Evolutionary conservation across 2,113 vertebrate species (phyloP), one percentile per base, ranked within the genome.

Genomic region (Corydoras sp.): DNA sequence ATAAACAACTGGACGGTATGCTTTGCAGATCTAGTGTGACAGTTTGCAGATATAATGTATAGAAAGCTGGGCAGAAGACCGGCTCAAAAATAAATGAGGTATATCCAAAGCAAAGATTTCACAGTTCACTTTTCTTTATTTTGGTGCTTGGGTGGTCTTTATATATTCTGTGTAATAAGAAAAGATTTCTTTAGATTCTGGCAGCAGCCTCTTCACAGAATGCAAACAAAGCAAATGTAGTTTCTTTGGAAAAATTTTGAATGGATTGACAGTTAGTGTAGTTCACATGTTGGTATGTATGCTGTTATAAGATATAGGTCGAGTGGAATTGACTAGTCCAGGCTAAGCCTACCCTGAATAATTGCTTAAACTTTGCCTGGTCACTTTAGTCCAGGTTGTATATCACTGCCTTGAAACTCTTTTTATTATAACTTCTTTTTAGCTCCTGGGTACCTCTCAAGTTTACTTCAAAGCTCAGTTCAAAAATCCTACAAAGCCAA

Each of bases 381-480:
- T 83, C 82, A 72, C 79, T 79, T 84, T 80, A 77, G 69, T 60
- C 43, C 75, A 84, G 86, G 86, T 82, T 83, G 79, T 88, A 86
- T 84, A 88, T 88, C 83, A 87, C 69, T 31, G 29, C 30, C 79
- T 84, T 81, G 48, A 79, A 81, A 77, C 77, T 84, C 83, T 86
- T 82, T 86, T 88, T 88, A 86, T 90, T 88, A 85, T 62, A 71
- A 81, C 79, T 76, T 83, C 60, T 82, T 79, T 79, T 53, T 81
- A 79, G 78, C 78, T 78, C 82, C 81, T 78, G 77, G 80, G 74
- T 85, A 82, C 83, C 84, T 81, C 31, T 77, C 85, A 73, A 74
- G 79, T 82, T 85, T 80, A 88, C 88, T 82, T 90, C 87, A 90
- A 90, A 90, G 85, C 80, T 56, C 70, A 72, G 69, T 77, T 78